Evolutionary conservation across 2,888 invertebrate species (phyloP).

Genomic region (Apocheima hispidaria): DNA sequence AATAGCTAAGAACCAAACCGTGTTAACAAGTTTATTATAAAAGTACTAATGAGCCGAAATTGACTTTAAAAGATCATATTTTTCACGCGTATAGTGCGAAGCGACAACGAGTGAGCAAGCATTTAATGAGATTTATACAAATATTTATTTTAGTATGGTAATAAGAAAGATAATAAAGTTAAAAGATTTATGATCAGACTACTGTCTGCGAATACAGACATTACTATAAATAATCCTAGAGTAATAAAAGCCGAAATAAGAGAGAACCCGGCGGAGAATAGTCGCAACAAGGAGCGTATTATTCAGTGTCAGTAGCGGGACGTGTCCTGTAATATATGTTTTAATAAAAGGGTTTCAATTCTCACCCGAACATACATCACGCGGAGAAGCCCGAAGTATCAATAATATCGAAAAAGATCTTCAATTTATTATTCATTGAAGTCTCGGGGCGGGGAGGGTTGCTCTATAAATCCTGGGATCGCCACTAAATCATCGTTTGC

Average conservation of each 20-base stretch:
- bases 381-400: constrained; percentile 76
- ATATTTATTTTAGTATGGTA: constrained; percentile 29
- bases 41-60: background rate
- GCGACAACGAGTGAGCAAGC: background rate
- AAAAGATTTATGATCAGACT: constrained; percentile 53
- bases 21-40: background rate
- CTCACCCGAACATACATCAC: constrained; percentile 80
- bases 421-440: constrained; percentile 83
- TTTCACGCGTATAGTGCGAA: background rate
- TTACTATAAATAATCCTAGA: constrained; percentile 73
- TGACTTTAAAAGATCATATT: background rate
- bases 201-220: constrained; percentile 57
- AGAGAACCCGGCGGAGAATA: constrained; percentile 70
- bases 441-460: constrained; percentile 69
- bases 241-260: constrained; percentile 81
- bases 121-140: constrained; percentile 12
- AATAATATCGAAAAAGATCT: constrained; percentile 81
- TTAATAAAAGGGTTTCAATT: constrained; percentile 85
- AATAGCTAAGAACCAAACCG: no score
- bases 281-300: constrained; percentile 82
- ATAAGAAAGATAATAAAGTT: constrained; percentile 50
- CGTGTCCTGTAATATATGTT: constrained; percentile 84
- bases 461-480: constrained; percentile 77
- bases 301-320: constrained; percentile 82
- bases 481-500: constrained; percentile 81